Conservation (phyloP, 2,113 vertebrate species). For the Sapayoa aenigma region DNA sequence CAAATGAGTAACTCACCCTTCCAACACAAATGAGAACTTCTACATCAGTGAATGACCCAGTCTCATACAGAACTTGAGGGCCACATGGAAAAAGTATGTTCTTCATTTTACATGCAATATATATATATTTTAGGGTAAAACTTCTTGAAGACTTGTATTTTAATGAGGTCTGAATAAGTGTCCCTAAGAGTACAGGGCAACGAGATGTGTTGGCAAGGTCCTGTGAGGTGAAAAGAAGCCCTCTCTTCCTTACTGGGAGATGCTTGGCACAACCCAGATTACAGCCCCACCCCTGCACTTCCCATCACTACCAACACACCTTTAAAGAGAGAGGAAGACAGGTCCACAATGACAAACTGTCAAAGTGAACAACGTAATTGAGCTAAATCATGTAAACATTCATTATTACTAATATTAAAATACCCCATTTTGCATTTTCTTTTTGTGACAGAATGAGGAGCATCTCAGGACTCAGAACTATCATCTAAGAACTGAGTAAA, state of each 20-base stretch:
- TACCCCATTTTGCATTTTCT: conserved; percentile 49
- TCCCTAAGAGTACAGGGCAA: not conserved
- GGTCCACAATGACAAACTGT: conserved; percentile 59
- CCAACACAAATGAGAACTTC: not conserved
- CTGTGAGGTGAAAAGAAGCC: not conserved
- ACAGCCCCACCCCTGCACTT: conserved; percentile 57
- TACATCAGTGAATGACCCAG: not conserved
- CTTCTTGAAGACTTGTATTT: not conserved
- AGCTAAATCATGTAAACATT: conserved; percentile 56
- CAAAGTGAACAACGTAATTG: conserved; percentile 65
- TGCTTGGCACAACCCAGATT: not conserved
- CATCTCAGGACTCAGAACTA: conserved; percentile 22
- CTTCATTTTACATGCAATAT: not conserved
- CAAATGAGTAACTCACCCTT: not conserved
- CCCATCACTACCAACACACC: conserved; percentile 47
- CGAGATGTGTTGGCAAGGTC: accelerated
- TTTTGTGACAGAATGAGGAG: conserved; percentile 26
- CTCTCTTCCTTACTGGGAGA: accelerated
- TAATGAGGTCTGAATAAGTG: not conserved
- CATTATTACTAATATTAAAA: conserved; percentile 48
- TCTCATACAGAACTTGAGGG: not conserved
- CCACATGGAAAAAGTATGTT: not conserved
- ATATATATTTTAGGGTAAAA: not conserved
- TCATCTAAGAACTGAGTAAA: not conserved
- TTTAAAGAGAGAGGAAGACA: conserved; percentile 60